Percentiles rank a stretch among this genome's conserved stretches.
phyloP scores from a whole-genome alignment of 2,888 invertebrate genomes.

The Chymomyza amoena region DNA sequence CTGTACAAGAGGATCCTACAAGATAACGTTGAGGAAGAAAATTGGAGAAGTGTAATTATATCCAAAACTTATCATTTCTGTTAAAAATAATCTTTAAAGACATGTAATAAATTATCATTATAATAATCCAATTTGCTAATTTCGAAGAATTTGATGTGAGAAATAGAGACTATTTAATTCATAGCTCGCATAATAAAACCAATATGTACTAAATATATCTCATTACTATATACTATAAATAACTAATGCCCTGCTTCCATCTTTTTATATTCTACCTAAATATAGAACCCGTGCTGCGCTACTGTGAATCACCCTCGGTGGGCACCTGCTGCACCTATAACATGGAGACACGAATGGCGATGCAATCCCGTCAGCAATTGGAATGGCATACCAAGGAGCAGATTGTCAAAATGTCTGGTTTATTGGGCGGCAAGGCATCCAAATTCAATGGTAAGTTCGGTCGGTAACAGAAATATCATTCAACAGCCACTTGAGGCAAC shows the following conservation, averaged over 20 bases:
- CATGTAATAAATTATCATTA: too few species aligned
- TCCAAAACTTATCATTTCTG: too few species aligned
- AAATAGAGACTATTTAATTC: too few species aligned
- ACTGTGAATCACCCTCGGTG: slow-evolving; percentile 79
- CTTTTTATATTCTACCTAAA: slow-evolving; percentile 15
- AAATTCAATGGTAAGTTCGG: slow-evolving; percentile 90
- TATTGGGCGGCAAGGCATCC: slow-evolving; percentile 87
- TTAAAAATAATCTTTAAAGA: too few species aligned
- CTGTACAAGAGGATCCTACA: too few species aligned
- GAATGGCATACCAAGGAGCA: slow-evolving; percentile 87
- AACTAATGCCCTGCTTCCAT: neutral
- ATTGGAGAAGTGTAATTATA: too few species aligned
- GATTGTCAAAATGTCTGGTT: slow-evolving; percentile 86
- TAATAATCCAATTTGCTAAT: too few species aligned
- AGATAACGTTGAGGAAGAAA: too few species aligned
- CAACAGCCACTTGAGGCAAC: slow-evolving; percentile 59
- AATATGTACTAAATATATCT: neutral
- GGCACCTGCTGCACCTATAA: slow-evolving; percentile 82
- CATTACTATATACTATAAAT: neutral
- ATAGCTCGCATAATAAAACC: too few species aligned
- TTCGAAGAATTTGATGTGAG: too few species aligned
- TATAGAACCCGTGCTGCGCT: slow-evolving; percentile 76
- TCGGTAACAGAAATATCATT: slow-evolving; percentile 33
- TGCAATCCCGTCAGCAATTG: slow-evolving; percentile 86
- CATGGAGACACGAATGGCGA: slow-evolving; percentile 84